These are phyloP conservation scores for Passer domesticus DNA, from an alignment of 2,113 vertebrate genomes.

Conservation along the genomic window DNA sequence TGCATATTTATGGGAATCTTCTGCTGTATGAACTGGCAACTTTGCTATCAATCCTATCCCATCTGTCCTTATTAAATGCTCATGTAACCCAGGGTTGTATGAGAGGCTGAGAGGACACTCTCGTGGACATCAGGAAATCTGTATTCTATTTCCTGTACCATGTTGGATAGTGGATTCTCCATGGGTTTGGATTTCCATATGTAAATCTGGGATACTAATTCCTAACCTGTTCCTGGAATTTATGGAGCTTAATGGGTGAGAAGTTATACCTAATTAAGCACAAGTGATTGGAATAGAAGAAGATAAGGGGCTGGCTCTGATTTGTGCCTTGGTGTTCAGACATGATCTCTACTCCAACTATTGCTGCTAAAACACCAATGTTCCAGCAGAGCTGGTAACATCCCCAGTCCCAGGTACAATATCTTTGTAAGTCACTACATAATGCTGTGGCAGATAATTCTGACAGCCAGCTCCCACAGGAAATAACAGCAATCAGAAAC, in stretches of 20 bases:
- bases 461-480: neutral
- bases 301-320: neutral
- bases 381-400: neutral
- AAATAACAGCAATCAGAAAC: neutral
- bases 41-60: neutral
- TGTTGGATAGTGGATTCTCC: neutral
- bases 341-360: neutral
- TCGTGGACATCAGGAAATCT: neutral
- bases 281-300: neutral
- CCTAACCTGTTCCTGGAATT: neutral
- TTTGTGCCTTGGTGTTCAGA: neutral
- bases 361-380: neutral
- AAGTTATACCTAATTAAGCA: neutral
- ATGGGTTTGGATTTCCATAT: neutral
- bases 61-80: neutral
- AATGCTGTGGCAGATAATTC: neutral
- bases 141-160: neutral
- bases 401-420: neutral
- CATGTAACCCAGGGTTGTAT: neutral
- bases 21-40: neutral
- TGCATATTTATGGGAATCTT: neutral
- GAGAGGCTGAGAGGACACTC: neutral
- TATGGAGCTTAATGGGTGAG: neutral
- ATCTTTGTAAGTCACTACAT: neutral
- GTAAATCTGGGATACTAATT: conserved; percentile 6